Evolutionary conservation across 2,113 vertebrate genomes (phyloP).

Genomic region (Merops nubicus): DNA sequence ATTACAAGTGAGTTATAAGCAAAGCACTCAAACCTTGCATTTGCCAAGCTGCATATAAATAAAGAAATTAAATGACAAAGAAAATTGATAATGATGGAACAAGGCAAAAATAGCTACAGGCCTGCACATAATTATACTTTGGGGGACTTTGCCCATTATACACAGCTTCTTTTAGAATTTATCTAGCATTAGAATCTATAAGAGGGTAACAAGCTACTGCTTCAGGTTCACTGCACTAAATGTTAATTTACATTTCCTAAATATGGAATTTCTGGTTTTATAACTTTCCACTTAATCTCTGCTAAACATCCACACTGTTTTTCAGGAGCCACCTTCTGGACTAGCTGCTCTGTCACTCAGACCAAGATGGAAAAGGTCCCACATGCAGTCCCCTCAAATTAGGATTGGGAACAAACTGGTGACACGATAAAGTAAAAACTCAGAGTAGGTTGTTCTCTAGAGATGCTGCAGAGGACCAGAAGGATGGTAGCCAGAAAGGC

Average conservation of each 20-base stretch:
- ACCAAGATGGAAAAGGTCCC: background rate
- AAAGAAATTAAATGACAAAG: conserved; percentile 61
- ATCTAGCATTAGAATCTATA: background rate
- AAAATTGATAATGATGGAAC: conserved; percentile 53
- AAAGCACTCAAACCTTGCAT: conserved; percentile 54
- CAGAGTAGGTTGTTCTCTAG: background rate
- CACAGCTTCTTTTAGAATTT: background rate
- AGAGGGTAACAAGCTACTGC: background rate
- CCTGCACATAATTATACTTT: background rate
- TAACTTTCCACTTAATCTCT: background rate
- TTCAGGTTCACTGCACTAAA: background rate
- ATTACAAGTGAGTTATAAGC: conserved; percentile 60
- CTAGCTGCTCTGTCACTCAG: background rate
- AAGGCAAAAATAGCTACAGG: conserved; percentile 29
- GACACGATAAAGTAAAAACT: background rate
- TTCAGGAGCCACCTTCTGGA: background rate
- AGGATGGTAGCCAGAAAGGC: background rate
- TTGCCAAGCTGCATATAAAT: conserved; percentile 56
- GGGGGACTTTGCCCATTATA: background rate
- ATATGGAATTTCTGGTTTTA: background rate
- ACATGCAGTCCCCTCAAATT: fast-evolving
- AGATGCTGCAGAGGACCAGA: background rate
- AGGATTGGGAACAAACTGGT: background rate
- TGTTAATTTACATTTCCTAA: background rate
- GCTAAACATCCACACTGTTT: background rate